Evolutionary conservation across 2,888 invertebrate genomes (phyloP).

Genomic region (Drosophila greeni): DNA sequence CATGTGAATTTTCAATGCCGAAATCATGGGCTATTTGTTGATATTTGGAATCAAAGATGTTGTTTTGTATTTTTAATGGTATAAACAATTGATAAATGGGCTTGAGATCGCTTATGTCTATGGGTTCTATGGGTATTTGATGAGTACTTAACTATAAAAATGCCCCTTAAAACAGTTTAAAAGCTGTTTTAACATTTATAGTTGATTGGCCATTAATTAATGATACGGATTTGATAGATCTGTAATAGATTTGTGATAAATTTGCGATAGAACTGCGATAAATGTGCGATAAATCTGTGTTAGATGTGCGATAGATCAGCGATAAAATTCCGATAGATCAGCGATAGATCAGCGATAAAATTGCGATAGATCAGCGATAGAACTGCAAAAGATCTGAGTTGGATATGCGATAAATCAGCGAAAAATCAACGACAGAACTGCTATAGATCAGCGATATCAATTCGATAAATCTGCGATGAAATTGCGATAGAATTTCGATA

Average conservation of each 20-base stretch:
- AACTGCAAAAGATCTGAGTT: background rate
- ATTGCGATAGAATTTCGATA: too few relatives aligned
- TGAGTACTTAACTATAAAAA: background rate
- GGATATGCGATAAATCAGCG: background rate
- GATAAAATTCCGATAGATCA: background rate
- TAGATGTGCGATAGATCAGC: background rate
- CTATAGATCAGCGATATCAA: background rate
- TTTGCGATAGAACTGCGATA: too few relatives aligned
- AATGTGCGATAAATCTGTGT: background rate
- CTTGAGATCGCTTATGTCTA: background rate
- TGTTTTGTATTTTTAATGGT: slow-evolving; percentile 2
- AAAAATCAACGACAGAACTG: background rate
- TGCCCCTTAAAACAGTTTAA: background rate
- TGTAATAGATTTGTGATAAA: too few relatives aligned
- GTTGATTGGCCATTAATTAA: background rate
- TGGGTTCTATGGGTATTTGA: background rate
- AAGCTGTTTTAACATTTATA: background rate
- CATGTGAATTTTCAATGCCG: slow-evolving; percentile 15
- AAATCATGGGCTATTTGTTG: slow-evolving; percentile 9
- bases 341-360: background rate
- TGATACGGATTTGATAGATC: background rate
- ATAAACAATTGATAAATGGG: slow-evolving; percentile 18
- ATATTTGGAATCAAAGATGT: slow-evolving; percentile 6
- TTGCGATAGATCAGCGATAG: background rate
- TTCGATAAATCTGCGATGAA: background rate